Base-by-base conservation (phyloP, 2,797 vertebrate species). In the Falco novaeseelandiae region DNA sequence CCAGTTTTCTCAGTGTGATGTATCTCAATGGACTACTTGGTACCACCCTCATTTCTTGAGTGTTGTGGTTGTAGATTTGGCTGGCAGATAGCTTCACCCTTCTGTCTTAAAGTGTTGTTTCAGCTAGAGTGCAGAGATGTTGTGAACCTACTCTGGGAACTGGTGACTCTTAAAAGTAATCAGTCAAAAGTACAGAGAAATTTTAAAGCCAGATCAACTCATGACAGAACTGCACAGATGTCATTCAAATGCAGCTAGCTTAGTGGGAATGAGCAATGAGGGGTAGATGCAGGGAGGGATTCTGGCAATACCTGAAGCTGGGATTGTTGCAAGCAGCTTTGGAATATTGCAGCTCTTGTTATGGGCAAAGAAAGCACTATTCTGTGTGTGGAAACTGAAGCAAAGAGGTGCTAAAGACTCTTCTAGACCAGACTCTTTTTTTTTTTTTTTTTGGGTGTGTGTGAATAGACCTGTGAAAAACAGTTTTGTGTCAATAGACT, bases 71-170 rank as follows among this genome's bases (percentile, higher is more conserved):
- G 20, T 32, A n/a, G 25, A 5, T 79, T 30, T 63, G 30, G 16
- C 14, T 29, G 25, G 19, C 19, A 40, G 63, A 46, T 38, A 42
- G 17, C 62, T 72, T 55, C 34, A 58, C 14, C 9, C 4, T 69
- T 73, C 14, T 51, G 30, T 71, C 25, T 67, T 67, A 16, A 70
- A 48, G n/a, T 29, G 10, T 76, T 17, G 17, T 79, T 83, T 57
- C 49, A 54, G 18, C 19, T 63, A 5, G 20, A 42, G 3, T 8
- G 12, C 14, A 26, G 7, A 14, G 0, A 0, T 18, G 27, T 32
- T 85, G 21, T 51, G 55, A 90, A 34, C 11, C 27, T 84, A 22
- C 27, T 71, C 32, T 48, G 49, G 62, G 77, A 88, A 46, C 12
- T 15, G 13, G 27, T 62, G 3, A 12, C 27, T 63, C 55, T 66